Evolutionary conservation across 1,140 invertebrate genomes (phyloP), one percentile per base, ranked within the genome.

Genomic region (Nephotettix cincticeps): DNA sequence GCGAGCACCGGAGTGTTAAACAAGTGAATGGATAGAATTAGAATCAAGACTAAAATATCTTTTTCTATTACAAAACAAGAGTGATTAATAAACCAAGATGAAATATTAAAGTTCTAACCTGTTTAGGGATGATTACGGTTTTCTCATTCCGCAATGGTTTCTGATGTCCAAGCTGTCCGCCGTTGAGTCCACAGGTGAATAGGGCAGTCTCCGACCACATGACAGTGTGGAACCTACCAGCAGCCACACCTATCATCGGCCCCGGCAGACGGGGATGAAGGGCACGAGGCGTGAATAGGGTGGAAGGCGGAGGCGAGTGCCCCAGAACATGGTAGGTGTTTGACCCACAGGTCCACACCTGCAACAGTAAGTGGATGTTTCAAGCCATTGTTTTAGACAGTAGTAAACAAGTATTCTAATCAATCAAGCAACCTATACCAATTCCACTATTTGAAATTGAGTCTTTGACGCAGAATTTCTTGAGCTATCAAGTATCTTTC

Each of bases 121-220:
- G 77, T 80, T 82, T 83, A 1, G 85, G 85, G 56, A 72, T 51
- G 25, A 79, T 64, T 28, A 74, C 74, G n/a, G 71, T 51, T 43
- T 43, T 65, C 19, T 74, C 70, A 13, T 64, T 27, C 70, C 51
- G 47, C 51, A 72, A 70, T n/a, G 76, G 73, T n/a, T n/a, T n/a
- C n/a, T n/a, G n/a, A 71, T 81, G 86, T 72, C 91, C 91, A 40
- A 93, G 77, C 78, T 93, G 91, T 40, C 92, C 92, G 66, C 86
- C 83, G 81, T 93, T 91, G 0, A 88, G 81, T 14, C 92, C 92
- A 86, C 89, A 92, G 0, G 86, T 86, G 75, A 81, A 91, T 0
- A 91, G 76, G 64, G 81, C 81, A 32, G 82, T 79, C 1, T 77
- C 72, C 43, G 85, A 87, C 84, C 87, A 91, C 0, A 91, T 84